A percentile compares a stretch with the other conserved stretches of the same genome.
phyloP scores from a whole-genome alignment of 92 coral and sea anemone genomes.

The Heteractis magnifica region DNA sequence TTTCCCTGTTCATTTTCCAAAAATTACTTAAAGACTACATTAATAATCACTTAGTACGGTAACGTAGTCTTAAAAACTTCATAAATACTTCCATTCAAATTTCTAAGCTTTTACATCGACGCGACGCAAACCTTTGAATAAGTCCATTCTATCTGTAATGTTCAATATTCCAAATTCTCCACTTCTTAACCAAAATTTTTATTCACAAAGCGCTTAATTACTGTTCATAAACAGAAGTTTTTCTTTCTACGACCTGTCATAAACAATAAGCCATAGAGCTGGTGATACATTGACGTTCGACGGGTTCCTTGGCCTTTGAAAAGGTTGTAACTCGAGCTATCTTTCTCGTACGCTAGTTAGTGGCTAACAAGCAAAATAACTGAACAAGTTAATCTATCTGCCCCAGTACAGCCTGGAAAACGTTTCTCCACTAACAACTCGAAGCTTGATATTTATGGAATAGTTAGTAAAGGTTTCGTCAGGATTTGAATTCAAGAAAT shows the following conservation, averaged over 20 bases:
- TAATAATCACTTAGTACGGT: background rate
- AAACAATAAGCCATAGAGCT: conserved; percentile 2
- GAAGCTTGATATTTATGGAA: background rate
- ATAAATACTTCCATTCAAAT: background rate
- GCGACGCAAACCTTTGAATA: background rate
- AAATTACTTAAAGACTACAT: no score
- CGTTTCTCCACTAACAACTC: background rate
- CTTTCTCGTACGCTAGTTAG: background rate
- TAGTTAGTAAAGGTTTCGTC: background rate
- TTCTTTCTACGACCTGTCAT: conserved; percentile 18
- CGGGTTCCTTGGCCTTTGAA: conserved; percentile 15
- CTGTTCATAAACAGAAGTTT: background rate
- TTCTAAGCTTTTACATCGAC: background rate
- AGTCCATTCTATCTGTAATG: no score
- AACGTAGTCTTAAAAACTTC: background rate
- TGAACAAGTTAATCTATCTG: background rate
- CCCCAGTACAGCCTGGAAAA: background rate
- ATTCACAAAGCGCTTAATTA: background rate
- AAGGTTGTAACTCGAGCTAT: background rate
- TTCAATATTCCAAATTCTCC: no score
- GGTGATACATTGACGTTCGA: conserved; percentile 22
- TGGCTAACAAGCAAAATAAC: background rate
- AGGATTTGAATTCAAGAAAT: background rate
- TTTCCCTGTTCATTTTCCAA: no score
- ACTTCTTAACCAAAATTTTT: background rate